Conservation (phyloP, 2,113 vertebrate species). For the Catharus bicknelli region DNA sequence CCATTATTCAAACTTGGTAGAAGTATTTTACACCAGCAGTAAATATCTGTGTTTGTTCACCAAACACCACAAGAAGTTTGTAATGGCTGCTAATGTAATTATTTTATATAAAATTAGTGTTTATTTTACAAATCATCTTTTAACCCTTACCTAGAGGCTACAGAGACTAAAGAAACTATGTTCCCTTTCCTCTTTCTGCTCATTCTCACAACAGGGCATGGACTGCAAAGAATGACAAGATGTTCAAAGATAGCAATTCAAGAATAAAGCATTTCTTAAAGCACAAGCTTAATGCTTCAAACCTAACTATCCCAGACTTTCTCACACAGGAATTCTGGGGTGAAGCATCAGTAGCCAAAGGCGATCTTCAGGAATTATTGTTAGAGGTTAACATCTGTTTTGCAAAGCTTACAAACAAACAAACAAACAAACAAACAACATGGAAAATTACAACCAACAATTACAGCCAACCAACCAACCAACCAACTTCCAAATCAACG, state of each 20-base stretch:
- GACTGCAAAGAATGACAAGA: not conserved
- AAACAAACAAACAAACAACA: not conserved
- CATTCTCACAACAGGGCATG: not conserved
- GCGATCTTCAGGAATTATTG: not conserved
- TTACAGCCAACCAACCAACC: not conserved
- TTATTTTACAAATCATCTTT: not conserved
- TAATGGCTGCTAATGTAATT: not conserved
- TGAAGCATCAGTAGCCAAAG: not conserved
- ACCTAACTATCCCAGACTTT: not conserved
- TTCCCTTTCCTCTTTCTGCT: not conserved
- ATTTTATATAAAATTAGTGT: not conserved
- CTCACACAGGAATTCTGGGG: not conserved
- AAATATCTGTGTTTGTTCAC: not conserved
- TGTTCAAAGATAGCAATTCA: not conserved
- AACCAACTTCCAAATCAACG: not conserved
- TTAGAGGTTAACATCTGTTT: not conserved
- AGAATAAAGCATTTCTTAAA: not conserved
- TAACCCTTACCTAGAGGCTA: not conserved
- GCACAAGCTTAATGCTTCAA: not conserved
- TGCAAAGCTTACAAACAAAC: not conserved
- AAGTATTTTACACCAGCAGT: conserved; percentile 36
- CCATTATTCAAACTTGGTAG: conserved; percentile 42
- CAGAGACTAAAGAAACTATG: not conserved
- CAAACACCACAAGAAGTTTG: not conserved
- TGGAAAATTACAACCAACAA: not conserved